A percentile compares a stretch with the other conserved stretches of the same genome.
phyloP scores from a whole-genome alignment of 2,113 vertebrate genomes.

The rabbit (Oryctolagus cuniculus) region mOryCun1.1 NC_091451.1:10145001-10145500 shows the following conservation, averaged over 20 bases:
- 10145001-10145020: too few relatives aligned
- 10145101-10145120: too few relatives aligned
- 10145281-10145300: not conserved
- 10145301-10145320: not conserved
- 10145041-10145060: too few relatives aligned
- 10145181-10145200: not conserved
- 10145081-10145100: too few relatives aligned
- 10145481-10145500: not conserved
- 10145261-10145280: not conserved
- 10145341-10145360: not conserved
- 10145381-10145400: not conserved
- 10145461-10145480: not conserved
- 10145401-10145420: too few relatives aligned
- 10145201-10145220: not conserved
- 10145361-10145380: not conserved
- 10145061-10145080: too few relatives aligned
- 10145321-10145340: not conserved
- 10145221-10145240: not conserved
- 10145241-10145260: not conserved
- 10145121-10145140: too few relatives aligned
- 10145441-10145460: not conserved
- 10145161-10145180: constrained; percentile 17
- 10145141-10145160: not conserved
- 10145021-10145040: too few relatives aligned
- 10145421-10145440: not conserved